Evolutionary conservation across 2,888 invertebrate genomes (phyloP).

Genomic region (Oligia latruncula): DNA sequence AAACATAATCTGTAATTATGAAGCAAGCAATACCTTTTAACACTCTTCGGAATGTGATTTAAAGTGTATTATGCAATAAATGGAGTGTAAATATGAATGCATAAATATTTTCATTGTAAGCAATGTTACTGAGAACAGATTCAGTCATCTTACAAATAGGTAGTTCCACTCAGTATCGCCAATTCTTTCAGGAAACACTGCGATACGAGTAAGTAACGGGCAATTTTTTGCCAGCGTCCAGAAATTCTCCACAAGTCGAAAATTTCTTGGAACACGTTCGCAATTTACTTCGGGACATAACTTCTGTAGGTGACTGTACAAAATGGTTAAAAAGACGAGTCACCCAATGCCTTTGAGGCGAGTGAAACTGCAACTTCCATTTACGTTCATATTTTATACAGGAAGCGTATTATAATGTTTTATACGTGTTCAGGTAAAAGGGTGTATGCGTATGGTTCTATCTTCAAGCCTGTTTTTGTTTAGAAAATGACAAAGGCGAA

Average conservation of each 20-base stretch:
- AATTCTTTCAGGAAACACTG: not conserved
- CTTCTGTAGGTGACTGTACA: constrained; percentile 33
- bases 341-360: constrained; percentile 40
- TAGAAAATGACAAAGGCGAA: not conserved
- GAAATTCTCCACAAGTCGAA: not conserved
- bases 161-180: not conserved
- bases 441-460: constrained; percentile 1
- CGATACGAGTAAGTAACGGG: not conserved
- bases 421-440: constrained; percentile 44
- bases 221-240: not conserved
- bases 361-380: constrained; percentile 50
- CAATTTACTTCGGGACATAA: constrained; percentile 15
- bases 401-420: constrained; percentile 39
- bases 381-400: constrained; percentile 52
- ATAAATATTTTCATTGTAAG: not conserved
- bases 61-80: not conserved
- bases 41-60: not conserved
- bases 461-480: constrained; percentile 20
- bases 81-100: not conserved
- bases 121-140: not conserved
- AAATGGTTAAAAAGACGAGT: constrained; percentile 43
- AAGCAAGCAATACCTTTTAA: no score
- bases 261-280: not conserved
- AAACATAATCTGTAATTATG: no score
- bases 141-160: not conserved